Conservation (phyloP, 2,113 vertebrate genomes). For the Cariama cristata region DNA sequence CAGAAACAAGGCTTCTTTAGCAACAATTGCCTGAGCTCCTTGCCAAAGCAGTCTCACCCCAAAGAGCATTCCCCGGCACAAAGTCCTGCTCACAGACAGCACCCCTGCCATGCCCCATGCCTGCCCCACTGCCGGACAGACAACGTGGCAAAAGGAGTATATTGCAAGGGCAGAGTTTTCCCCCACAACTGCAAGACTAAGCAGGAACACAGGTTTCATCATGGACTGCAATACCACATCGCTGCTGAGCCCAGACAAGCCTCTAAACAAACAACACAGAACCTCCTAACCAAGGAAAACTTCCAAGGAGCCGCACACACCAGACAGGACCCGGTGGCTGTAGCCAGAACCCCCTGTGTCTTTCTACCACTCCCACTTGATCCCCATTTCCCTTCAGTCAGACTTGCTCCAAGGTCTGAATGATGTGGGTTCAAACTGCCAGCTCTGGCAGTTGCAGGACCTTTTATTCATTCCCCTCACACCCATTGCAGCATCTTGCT, state of each 20-base stretch:
- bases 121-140: neutral
- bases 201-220: neutral
- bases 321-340: neutral
- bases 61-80: neutral
- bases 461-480: slow-evolving; percentile 48
- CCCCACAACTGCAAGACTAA: neutral
- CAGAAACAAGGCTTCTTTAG: neutral
- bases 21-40: neutral
- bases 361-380: neutral
- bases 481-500: neutral
- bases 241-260: neutral
- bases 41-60: neutral
- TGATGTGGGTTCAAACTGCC: neutral
- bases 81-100: neutral
- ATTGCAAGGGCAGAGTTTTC: neutral
- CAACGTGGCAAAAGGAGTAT: neutral
- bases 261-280: neutral
- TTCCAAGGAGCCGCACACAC: neutral
- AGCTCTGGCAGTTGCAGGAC: neutral
- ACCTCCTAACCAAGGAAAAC: neutral
- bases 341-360: neutral
- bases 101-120: neutral
- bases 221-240: neutral
- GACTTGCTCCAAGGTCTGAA: neutral
- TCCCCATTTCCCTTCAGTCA: neutral